A percentile compares a stretch with the other conserved stretches of the same genome.
phyloP scores from a whole-genome alignment of 2,113 vertebrate species.

The Melozone crissalis region DNA sequence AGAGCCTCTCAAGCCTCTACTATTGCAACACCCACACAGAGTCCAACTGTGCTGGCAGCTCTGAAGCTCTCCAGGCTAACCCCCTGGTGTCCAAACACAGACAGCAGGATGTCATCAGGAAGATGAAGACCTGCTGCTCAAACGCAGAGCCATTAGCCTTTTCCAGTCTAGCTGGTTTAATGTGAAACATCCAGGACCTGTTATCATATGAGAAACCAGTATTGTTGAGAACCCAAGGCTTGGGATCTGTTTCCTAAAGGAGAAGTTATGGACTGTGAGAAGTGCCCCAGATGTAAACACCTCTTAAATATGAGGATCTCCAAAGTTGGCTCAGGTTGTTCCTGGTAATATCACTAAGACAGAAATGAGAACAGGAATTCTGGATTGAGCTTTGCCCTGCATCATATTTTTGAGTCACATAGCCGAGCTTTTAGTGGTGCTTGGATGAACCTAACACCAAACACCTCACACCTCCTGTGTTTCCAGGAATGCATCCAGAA shows the following conservation, averaged over 20 bases:
- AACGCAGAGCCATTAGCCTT: slow-evolving; percentile 13
- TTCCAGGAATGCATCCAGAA: background rate
- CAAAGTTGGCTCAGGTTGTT: background rate
- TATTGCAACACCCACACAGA: background rate
- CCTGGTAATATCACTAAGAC: background rate
- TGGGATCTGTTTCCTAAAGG: background rate
- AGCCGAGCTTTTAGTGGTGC: background rate
- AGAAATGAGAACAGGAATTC: background rate
- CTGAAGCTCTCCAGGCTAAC: slow-evolving; percentile 5
- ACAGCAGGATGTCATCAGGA: slow-evolving; percentile 4
- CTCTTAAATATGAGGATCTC: background rate
- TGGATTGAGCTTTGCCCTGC: background rate
- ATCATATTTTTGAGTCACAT: background rate
- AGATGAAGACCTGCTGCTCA: slow-evolving; percentile 41
- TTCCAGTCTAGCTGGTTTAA: slow-evolving; percentile 32
- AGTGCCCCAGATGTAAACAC: background rate
- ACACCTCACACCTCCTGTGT: background rate
- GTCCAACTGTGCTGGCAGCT: slow-evolving; percentile 45
- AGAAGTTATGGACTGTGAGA: background rate
- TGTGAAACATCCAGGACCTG: background rate
- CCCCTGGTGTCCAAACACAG: slow-evolving; percentile 41
- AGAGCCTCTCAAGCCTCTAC: background rate
- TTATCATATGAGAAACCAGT: background rate
- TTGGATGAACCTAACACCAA: background rate
- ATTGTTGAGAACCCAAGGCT: background rate